Evolutionary conservation across 2,113 vertebrate genomes (phyloP).

Genomic region (Prionailurus viverrinus): DNA sequence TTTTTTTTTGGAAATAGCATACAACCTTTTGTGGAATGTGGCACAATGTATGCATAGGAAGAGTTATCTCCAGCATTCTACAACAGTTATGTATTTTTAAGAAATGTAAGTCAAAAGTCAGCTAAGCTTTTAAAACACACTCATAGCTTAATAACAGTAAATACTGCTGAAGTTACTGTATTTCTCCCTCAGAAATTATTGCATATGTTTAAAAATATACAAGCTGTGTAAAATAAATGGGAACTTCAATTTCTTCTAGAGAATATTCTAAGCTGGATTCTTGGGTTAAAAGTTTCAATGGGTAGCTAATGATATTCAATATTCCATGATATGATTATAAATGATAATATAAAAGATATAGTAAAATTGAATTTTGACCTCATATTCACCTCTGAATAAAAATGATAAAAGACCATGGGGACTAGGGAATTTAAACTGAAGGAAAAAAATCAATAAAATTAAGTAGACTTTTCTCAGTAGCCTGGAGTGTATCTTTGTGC

Average conservation of each 20-base stretch:
- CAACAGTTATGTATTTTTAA: neutral
- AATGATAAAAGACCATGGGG: conserved; percentile 46
- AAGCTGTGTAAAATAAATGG: neutral
- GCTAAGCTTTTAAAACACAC: neutral
- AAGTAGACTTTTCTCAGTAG: conserved; percentile 34
- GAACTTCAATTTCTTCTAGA: neutral
- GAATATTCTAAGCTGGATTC: conserved; percentile 3
- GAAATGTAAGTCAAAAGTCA: neutral
- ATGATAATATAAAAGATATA: conserved; percentile 62
- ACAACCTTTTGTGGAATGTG: neutral
- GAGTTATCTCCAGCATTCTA: neutral
- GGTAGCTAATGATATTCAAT: conserved; percentile 25
- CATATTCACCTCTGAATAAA: conserved; percentile 55
- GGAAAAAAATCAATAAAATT: conserved; percentile 67
- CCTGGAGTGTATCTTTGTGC: neutral
- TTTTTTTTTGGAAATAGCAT: neutral
- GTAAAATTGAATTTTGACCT: conserved; percentile 70
- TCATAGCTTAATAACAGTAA: neutral
- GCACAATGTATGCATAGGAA: neutral
- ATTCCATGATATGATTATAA: conserved; percentile 26
- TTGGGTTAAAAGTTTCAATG: conserved; percentile 43
- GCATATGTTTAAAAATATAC: conserved; percentile 44
- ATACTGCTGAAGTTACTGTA: neutral
- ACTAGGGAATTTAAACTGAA: conserved; percentile 37
- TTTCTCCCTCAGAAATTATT: neutral